Evolutionary conservation across 2,888 invertebrate species (phyloP).

Genomic region (Sinohyriopsis cumingii): DNA sequence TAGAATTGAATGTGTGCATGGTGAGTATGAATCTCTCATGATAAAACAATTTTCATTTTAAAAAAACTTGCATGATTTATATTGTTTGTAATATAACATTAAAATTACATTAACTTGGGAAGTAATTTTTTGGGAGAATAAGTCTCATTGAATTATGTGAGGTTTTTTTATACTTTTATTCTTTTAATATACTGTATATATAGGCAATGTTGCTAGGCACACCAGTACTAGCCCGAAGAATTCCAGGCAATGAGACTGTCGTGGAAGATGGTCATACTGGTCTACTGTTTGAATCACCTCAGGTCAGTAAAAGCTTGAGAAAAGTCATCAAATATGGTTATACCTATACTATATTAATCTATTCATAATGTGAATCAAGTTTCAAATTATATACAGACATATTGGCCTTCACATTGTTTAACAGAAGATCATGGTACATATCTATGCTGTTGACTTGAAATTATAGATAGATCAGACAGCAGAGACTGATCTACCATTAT

Average conservation of each 20-base stretch:
- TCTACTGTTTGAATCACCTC: slow-evolving; percentile 45
- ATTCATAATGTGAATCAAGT: too few relatives aligned
- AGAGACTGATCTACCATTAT: too few relatives aligned
- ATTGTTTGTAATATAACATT: not conserved
- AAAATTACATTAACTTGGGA: not conserved
- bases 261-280: slow-evolving; percentile 52
- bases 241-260: slow-evolving; percentile 54
- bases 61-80: too few relatives aligned
- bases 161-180: not conserved
- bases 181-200: not conserved
- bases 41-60: too few relatives aligned
- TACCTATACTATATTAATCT: not conserved
- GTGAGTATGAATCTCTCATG: too few relatives aligned
- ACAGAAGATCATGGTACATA: too few relatives aligned
- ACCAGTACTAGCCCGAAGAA: slow-evolving; percentile 63
- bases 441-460: too few relatives aligned
- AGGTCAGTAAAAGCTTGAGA: slow-evolving; percentile 26
- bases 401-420: too few relatives aligned
- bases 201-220: slow-evolving; percentile 63
- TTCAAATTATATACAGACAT: not conserved
- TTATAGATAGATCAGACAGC: too few relatives aligned
- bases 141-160: not conserved
- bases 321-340: not conserved
- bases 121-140: not conserved
- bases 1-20: too few relatives aligned